Base-by-base conservation (phyloP, 2,797 vertebrate genomes). In the Poeciliopsis paucimaculata region DNA sequence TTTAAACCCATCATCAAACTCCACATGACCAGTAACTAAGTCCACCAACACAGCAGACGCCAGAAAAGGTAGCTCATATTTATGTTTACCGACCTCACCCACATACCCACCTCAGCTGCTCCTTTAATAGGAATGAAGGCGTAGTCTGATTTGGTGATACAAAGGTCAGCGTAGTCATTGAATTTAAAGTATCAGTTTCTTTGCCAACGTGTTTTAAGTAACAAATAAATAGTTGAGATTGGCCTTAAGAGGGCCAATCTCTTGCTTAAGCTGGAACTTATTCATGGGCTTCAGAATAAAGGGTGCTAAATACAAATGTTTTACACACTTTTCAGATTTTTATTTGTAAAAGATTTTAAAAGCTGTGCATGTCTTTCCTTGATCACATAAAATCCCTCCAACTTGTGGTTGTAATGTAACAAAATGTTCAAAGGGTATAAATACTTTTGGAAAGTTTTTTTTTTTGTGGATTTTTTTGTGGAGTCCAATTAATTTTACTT, bases 41-140 rank as follows among this genome's bases (percentile, higher is more conserved):
- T 80, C 74, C 77, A 70, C 39, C 31, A 74, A 73, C 49, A 70
- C 34, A 43, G 51, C 34, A 45, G 88, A 80, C 81, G 4, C 84
- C 86, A 75, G 31, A 55, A 10, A 23, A 68, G 53, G 23, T 45
- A 39, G 31, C 34, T 45, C 1, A 23, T 41, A 23, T 26, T 41
- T 68, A 41, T 82, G 77, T 86, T 90, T 86, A 82, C 77, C 73
- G 81, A 47, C 73, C 66, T 70, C 49, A 28, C 9, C 82, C 55
- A 64, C 84, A 79, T 64, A 71, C 76, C 72, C 26, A 45, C 74
- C 36, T 77, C 49, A 64, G 23, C 72, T 78, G 64, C 60, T 76
- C 49, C 41, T 47, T 66, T 78, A 64, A 81, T 78, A 75, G 77
- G 15, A 45, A 26, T 47, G 34, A 77, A 76, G 70, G 28, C 12